Percentiles rank a stretch among this genome's conserved stretches.
These are phyloP conservation scores for Semibalanus balanoides DNA, from an alignment of 1,140 invertebrate species.

Conservation along the genomic window DNA sequence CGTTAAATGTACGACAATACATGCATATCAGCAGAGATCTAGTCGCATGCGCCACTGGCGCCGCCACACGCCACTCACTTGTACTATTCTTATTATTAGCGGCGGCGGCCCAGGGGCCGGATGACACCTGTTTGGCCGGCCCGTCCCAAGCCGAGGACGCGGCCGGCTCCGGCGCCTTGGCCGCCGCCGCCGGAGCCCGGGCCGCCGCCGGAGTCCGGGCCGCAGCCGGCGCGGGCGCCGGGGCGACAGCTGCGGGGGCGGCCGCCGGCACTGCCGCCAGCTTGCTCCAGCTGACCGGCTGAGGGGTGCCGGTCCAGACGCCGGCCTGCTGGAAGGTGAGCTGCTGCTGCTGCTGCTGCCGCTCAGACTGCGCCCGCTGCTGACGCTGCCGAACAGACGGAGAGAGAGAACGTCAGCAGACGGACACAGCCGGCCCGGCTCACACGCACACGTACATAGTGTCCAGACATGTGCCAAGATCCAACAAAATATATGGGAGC, in stretches of 20 bases:
- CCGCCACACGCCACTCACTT: neutral
- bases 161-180: neutral
- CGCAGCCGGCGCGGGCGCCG: slow-evolving; percentile 18
- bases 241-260: neutral
- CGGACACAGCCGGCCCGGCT: no score
- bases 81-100: neutral
- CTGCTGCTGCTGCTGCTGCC: slow-evolving; percentile 11
- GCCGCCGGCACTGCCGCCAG: slow-evolving; percentile 46
- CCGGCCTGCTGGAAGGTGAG: neutral
- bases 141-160: slow-evolving; percentile 5
- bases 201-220: slow-evolving; percentile 23
- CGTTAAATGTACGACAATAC: no score
- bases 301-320: slow-evolving; percentile 21
- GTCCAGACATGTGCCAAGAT: no score
- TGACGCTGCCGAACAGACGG: slow-evolving; percentile 22
- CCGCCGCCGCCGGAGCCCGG: slow-evolving; percentile 11
- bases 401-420: no score
- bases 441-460: no score
- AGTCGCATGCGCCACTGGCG: no score
- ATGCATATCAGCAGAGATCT: no score
- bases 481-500: no score
- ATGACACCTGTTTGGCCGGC: no score
- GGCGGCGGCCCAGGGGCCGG: neutral
- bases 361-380: slow-evolving; percentile 20
- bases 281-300: slow-evolving; percentile 72